Evolutionary conservation across 2,797 vertebrate species (phyloP).

Genomic region (Sebastolobus altivelis): DNA sequence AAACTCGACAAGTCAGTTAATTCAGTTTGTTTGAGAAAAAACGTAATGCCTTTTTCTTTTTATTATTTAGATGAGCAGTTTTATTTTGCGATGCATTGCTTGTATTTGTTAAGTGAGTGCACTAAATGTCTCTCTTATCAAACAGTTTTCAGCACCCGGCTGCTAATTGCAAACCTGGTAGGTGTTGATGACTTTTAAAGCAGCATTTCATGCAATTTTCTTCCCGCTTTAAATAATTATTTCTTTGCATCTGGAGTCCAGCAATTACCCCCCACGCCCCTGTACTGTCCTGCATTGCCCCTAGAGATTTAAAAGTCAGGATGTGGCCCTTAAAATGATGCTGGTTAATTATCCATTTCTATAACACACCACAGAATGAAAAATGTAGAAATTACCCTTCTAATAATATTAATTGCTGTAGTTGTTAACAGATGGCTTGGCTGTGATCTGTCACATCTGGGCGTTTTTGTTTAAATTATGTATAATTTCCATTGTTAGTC

Average conservation of each 20-base stretch:
- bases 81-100: constrained; percentile 41
- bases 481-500: constrained; percentile 4
- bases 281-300: constrained; percentile 3
- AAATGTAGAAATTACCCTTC: constrained; percentile 22
- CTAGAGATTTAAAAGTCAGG: constrained; percentile 2
- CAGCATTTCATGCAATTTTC: constrained; percentile 36
- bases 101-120: constrained; percentile 49
- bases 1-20: constrained; percentile 41
- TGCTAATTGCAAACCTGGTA: constrained; percentile 41
- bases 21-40: constrained; percentile 66
- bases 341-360: constrained; percentile 15
- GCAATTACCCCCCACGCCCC: neutral
- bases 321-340: constrained; percentile 19
- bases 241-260: constrained; percentile 23
- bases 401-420: constrained; percentile 29
- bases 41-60: constrained; percentile 6
- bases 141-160: constrained; percentile 35
- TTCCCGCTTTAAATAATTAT: constrained; percentile 23
- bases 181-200: constrained; percentile 31
- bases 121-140: constrained; percentile 38
- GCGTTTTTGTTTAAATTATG: constrained; percentile 25
- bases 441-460: constrained; percentile 43
- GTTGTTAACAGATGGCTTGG: constrained; percentile 35
- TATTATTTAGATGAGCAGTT: constrained; percentile 18
- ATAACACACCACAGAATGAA: constrained; percentile 13